A percentile compares a stretch with the other conserved stretches of the same genome.
These are phyloP conservation scores for Sebastes nivosus DNA, from an alignment of 2,797 vertebrate species.

Conservation along the genomic window DNA sequence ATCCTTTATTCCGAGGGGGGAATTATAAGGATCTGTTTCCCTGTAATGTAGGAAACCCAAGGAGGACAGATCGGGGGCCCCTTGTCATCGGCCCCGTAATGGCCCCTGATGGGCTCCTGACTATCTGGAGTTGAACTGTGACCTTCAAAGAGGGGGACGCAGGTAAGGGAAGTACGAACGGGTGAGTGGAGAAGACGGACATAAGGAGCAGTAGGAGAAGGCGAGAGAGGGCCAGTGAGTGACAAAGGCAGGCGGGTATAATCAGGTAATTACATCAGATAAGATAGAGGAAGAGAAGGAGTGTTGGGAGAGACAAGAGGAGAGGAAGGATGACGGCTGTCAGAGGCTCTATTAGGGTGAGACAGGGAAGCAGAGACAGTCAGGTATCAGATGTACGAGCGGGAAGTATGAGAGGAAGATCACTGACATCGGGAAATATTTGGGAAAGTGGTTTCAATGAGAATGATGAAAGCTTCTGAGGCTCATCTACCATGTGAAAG, in stretches of 20 bases:
- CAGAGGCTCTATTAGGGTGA: constrained; percentile 53
- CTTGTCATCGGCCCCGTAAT: constrained; percentile 90
- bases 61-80: constrained; percentile 77
- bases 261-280: constrained; percentile 75
- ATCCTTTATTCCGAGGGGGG: constrained; percentile 82
- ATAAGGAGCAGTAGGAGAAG: constrained; percentile 14
- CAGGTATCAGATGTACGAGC: constrained; percentile 63
- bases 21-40: constrained; percentile 89
- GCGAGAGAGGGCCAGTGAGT: constrained; percentile 42
- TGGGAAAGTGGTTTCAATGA: constrained; percentile 60
- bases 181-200: constrained; percentile 37
- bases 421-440: constrained; percentile 64
- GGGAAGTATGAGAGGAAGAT: constrained; percentile 61
- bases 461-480: constrained; percentile 49
- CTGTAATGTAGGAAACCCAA: constrained; percentile 86
- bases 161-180: constrained; percentile 59
- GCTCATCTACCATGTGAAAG: constrained; percentile 10
- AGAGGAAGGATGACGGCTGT: constrained; percentile 57
- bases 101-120: constrained; percentile 74
- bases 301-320: constrained; percentile 34
- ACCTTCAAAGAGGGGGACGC: constrained; percentile 85
- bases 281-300: constrained; percentile 60
- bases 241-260: constrained; percentile 56
- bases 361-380: constrained; percentile 51
- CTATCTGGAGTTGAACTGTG: constrained; percentile 85